Base-by-base conservation (phyloP, 53 echinoderm and acorn worm species). In the Echinarachnius parma region DNA sequence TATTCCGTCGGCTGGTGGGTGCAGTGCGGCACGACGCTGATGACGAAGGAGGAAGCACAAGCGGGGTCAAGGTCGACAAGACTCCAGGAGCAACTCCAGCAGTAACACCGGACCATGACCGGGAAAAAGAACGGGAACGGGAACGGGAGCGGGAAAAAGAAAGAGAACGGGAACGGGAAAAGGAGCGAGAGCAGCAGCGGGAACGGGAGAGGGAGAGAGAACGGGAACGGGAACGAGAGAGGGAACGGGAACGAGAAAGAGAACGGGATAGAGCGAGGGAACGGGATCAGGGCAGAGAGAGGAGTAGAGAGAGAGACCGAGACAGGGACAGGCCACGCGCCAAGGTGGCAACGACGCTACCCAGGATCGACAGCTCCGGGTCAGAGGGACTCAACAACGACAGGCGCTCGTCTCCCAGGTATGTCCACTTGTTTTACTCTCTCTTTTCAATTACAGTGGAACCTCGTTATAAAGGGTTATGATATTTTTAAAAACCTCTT, bases 351-450 rank as follows among this genome's bases (percentile, higher is more conserved):
- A 32, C 55, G 10, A 70, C 92, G 44, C 79, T 92, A 4, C 92
- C 92, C 20, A 81, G 92, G 84, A 92, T 92, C 28, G 92, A 92
- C 46, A 92, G 92, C 64, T 92, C 92, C n/a, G 92, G 92, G 2
- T 92, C 92, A 8, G 92, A 92, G 65, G 92, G 92, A 9, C 80
- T 92, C 13, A 82, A 59, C 2, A 67, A 67, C 15, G 87, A 87
- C 23, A 81, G 81, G 47, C 77, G 75, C 46, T 57, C 84, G 10
- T 92, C 92, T 42, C 92, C 92, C 60, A 68, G 77, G 86, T 86
- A 77, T 80, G 86, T 81, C 10, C 9, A n/a, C 9, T n/a, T n/a
- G n/a, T n/a, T n/a, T n/a, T n/a, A n/a, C n/a, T n/a, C n/a, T n/a
- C n/a, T n/a, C n/a, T n/a, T n/a, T n/a, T n/a, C n/a, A n/a, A n/a